Conservation (phyloP, 2,113 vertebrate genomes). For the Corythornis vintsioides region DNA sequence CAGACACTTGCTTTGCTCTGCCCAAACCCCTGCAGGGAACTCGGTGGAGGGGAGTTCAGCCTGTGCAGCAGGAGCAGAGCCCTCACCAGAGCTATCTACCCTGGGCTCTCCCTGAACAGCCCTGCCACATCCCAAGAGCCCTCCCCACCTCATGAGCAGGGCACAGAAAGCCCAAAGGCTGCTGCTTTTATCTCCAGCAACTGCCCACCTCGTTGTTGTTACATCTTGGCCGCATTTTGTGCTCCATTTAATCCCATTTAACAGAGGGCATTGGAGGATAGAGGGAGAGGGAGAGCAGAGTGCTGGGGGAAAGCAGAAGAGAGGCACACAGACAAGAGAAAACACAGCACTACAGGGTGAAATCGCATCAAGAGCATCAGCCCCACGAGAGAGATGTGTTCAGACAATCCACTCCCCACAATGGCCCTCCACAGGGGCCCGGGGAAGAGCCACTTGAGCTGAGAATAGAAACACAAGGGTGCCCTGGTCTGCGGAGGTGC, state of each 20-base stretch:
- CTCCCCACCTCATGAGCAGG: background rate
- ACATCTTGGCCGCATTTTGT: conserved; percentile 38
- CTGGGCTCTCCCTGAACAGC: background rate
- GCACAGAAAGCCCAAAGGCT: background rate
- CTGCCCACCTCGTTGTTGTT: background rate
- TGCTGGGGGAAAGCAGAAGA: background rate
- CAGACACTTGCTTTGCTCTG: background rate
- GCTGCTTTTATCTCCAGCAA: background rate
- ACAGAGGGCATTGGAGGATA: conserved; percentile 26
- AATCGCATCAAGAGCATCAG: conserved; percentile 25
- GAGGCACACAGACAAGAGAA: background rate
- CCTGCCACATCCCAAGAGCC: background rate
- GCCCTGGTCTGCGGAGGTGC: background rate
- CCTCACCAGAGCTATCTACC: background rate
- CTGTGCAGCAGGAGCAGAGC: background rate
- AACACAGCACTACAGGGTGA: conserved; percentile 8
- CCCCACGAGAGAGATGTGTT: background rate
- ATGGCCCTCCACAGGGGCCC: conserved; percentile 9
- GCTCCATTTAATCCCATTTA: conserved; percentile 65
- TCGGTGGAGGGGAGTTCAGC: background rate
- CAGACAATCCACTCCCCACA: conserved; percentile 44
- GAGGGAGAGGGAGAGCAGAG: background rate
- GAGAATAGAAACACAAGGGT: conserved; percentile 13
- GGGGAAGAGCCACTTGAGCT: conserved; percentile 43
- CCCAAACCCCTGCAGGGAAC: background rate